Conservation (phyloP, 2,113 vertebrate species). For the Bufo gargarizans region DNA sequence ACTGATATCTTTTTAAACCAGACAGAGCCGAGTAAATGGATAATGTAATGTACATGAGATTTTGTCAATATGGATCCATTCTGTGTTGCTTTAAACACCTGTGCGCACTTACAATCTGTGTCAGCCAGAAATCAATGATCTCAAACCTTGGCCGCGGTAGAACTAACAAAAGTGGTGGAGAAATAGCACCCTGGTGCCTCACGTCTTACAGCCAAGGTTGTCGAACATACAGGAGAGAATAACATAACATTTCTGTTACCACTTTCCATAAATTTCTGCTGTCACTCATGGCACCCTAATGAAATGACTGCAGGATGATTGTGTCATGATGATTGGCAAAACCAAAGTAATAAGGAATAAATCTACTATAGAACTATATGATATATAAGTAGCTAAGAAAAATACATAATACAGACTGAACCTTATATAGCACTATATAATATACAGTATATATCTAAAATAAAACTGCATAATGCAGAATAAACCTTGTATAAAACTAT, state of each 20-base stretch:
- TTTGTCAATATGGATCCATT: conserved; percentile 22
- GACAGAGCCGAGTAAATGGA: conserved; percentile 9
- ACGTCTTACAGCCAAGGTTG: neutral
- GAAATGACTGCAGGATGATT: neutral
- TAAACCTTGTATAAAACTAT: no score
- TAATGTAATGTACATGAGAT: conserved; percentile 12
- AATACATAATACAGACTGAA: no score
- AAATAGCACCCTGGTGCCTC: neutral
- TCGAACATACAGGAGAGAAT: neutral
- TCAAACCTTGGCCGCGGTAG: neutral
- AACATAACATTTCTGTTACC: neutral
- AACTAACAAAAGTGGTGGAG: neutral
- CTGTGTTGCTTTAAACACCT: neutral
- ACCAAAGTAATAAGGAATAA: neutral
- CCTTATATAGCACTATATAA: no score
- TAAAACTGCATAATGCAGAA: no score
- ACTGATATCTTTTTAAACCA: neutral
- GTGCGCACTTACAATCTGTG: neutral
- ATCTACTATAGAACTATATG: no score
- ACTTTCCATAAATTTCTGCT: neutral
- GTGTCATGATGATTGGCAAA: neutral
- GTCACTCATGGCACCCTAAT: neutral
- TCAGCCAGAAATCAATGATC: conserved; percentile 1
- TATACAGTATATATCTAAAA: no score
- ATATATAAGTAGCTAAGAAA: no score